Evolutionary conservation across 35 echinoderm and acorn worm species (phyloP), one percentile per base, ranked within the genome.

Genomic region (Holothuria glaberrima): DNA sequence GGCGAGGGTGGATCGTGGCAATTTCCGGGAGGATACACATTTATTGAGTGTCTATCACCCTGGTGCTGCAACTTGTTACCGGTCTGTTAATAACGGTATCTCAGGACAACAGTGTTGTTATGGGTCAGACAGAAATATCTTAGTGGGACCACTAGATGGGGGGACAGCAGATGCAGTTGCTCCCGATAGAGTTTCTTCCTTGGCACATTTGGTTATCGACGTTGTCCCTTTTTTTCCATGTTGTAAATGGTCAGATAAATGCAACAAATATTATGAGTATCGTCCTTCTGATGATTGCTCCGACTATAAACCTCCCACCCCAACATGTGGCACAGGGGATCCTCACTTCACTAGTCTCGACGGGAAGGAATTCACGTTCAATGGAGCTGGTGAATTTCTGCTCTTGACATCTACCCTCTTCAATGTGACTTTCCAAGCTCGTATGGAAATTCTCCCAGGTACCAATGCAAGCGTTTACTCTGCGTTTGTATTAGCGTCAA

Each of bases 271-370:
- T 60, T 94, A 94, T 77, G 59, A 86, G 24, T 77, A 65, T 77
- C 88, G 92, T 18, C 92, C 79, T 24, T 94, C 92, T 1, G 82
- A 90, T 86, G 88, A 90, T 35, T 90, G 92, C 56, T 36, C 48
- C 32, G 44, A 58, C 4, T 94, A 94, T 71, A 32, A 89, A 6
- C 92, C 92, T 38, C 92, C 92, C 41, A 30, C 5, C 16, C 79
- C 92, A 52, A 86, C 92, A n/a, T 21, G 78, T 19, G 92, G 92
- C 7, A 85, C 60, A 46, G 92, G 92, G 46, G 92, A 94, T 80
- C 92, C 92, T 20, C 92, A 94, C 58, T 44, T 94, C 26, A 90
- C 66, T 33, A 94, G 46, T 71, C 92, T 94, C 33, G 92, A 94
- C 32, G 69, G 83, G 18, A 85, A 86, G 27, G 72, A 86, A 69